Evolutionary conservation across 2,113 vertebrate species (phyloP).

Genomic region (Hymenochirus boettgeri): DNA sequence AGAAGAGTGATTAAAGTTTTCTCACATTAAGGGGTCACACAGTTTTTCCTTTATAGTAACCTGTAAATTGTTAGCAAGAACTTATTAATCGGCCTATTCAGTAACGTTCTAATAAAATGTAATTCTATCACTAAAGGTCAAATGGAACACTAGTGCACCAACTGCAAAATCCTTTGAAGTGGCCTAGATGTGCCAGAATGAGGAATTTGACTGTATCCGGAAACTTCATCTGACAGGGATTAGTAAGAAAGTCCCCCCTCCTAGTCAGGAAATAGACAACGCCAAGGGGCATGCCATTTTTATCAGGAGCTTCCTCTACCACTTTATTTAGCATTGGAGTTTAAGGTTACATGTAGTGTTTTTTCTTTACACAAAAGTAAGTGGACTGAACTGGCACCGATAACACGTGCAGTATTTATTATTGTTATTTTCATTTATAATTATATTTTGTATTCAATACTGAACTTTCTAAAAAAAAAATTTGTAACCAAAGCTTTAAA

Average conservation of each 20-base stretch:
- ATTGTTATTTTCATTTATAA: too few relatives aligned
- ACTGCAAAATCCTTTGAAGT: constrained; percentile 51
- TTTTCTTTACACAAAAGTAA: too few relatives aligned
- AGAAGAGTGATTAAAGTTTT: too few relatives aligned
- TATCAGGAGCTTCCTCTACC: constrained; percentile 62
- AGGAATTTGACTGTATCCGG: constrained; percentile 54
- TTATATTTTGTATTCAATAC: too few relatives aligned
- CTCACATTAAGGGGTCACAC: too few relatives aligned
- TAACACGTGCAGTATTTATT: too few relatives aligned
- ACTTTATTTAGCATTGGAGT: constrained; percentile 33
- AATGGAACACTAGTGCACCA: constrained; percentile 45
- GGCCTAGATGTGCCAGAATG: constrained; percentile 52
- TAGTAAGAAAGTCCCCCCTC: constrained; percentile 67
- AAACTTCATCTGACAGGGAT: constrained; percentile 66
- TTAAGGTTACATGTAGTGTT: constrained; percentile 39
- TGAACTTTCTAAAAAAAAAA: too few relatives aligned
- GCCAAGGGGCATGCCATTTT: constrained; percentile 59
- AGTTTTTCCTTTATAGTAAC: too few relatives aligned
- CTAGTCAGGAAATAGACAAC: constrained; percentile 65
- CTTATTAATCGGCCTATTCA: too few relatives aligned
- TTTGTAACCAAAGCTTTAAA: too few relatives aligned
- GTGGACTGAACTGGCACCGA: too few relatives aligned
- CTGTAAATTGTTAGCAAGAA: too few relatives aligned
- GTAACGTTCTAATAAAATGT: constrained; percentile 20
- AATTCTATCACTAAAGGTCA: constrained; percentile 36